Percentiles rank a stretch among this genome's conserved stretches.
Evolutionary conservation across 2,113 vertebrate genomes (phyloP).

Genomic region (Campylomormyrus numenius): DNA sequence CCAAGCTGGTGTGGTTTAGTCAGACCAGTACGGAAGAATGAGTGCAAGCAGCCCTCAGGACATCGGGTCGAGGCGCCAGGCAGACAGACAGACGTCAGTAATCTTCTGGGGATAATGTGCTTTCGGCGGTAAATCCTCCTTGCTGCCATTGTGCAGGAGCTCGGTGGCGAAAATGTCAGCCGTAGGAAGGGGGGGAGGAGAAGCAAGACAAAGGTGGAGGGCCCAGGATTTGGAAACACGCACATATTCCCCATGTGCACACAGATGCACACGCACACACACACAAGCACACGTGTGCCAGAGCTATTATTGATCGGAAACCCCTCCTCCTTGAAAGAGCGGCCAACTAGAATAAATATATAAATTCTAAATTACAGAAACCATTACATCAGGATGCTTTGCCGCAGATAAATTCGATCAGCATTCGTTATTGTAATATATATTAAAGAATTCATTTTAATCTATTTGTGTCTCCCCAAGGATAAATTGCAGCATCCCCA

Average conservation of each 20-base stretch:
- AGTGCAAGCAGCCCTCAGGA: not conserved
- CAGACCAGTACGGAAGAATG: not conserved
- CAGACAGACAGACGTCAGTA: conserved; percentile 46
- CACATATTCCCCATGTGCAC: conserved; percentile 34
- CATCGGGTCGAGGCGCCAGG: not conserved
- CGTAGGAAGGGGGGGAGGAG: conserved; percentile 36
- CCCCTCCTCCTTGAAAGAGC: not conserved
- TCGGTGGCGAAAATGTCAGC: conserved; percentile 16
- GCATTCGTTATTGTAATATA: not conserved
- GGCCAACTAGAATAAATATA: not conserved
- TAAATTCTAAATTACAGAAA: not conserved
- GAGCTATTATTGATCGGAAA: not conserved
- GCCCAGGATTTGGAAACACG: conserved; percentile 4
- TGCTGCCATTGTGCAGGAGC: conserved; percentile 54
- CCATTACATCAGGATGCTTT: not conserved
- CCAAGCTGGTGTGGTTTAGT: not conserved
- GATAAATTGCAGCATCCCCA: not conserved
- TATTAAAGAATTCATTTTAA: not conserved
- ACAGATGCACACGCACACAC: conserved; percentile 9
- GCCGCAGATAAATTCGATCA: not conserved
- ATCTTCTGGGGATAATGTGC: conserved; percentile 56
- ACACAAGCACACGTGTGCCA: not conserved
- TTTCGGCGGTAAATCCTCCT: conserved; percentile 57
- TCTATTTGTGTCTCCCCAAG: not conserved
- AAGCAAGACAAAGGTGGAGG: conserved; percentile 12